phyloP scores from a whole-genome alignment of 2,888 invertebrate species.

The Cacoxenus indagator region DNA sequence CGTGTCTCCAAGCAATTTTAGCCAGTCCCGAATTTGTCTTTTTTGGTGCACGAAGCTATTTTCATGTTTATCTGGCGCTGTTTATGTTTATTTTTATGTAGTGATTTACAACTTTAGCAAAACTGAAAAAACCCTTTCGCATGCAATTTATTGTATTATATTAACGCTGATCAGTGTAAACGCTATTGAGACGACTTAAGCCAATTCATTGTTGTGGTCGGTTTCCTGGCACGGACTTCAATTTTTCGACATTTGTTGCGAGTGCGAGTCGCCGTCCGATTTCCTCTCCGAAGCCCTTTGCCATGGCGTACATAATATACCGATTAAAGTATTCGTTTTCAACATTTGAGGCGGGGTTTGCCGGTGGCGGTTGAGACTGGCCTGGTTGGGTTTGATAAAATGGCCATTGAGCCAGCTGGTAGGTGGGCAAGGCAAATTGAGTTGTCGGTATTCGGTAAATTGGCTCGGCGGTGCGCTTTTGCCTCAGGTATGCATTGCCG shows the following conservation, averaged over 20 bases:
- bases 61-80: no score
- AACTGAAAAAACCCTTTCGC: not conserved
- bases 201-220: no score
- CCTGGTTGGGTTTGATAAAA: not conserved
- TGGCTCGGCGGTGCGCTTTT: no score
- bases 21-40: no score
- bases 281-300: not conserved
- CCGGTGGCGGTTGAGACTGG: not conserved
- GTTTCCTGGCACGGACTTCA: not conserved
- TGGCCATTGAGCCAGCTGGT: no score
- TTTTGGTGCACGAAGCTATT: no score
- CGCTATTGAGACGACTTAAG: not conserved
- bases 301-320: not conserved
- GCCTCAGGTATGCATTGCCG: no score
- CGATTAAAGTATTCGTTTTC: not conserved
- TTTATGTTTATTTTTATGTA: not conserved
- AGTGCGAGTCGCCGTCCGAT: not conserved
- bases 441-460: no score
- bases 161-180: not conserved
- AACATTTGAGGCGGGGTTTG: no score
- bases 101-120: not conserved
- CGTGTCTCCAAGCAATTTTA: no score
- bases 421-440: no score
- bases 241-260: not conserved
- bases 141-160: not conserved